Conservation (phyloP, 2,888 invertebrate genomes). For the Osedax fenrisi region DNA sequence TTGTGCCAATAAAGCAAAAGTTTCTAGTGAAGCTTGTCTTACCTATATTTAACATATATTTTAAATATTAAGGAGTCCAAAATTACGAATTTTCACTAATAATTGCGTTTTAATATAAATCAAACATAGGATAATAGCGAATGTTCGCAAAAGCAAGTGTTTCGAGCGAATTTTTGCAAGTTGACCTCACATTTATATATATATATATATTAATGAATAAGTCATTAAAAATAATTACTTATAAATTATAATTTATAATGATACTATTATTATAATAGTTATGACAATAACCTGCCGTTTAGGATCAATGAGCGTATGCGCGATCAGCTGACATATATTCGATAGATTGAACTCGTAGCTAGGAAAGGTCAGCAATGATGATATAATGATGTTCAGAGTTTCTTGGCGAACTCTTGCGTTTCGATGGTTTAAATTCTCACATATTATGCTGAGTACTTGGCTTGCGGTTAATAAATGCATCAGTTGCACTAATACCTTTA, state of each 20-base stretch:
- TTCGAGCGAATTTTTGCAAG: too few species aligned
- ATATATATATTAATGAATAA: too few species aligned
- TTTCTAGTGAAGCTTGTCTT: conserved; percentile 67
- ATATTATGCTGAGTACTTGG: conserved; percentile 54
- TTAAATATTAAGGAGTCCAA: too few species aligned
- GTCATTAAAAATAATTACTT: too few species aligned
- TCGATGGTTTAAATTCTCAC: conserved; percentile 52
- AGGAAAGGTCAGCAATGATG: conserved; percentile 66
- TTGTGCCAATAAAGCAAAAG: conserved; percentile 66
- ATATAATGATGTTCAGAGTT: conserved; percentile 65
- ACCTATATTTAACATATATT: too few species aligned
- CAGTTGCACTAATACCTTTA: conserved; percentile 50
- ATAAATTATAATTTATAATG: too few species aligned
- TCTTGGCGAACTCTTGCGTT: conserved; percentile 61
- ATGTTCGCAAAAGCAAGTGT: too few species aligned
- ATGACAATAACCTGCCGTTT: conserved; percentile 56
- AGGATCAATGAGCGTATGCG: conserved; percentile 55
- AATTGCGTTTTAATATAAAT: too few species aligned
- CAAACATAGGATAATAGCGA: too few species aligned
- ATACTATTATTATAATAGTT: too few species aligned
- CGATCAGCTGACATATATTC: conserved; percentile 51
- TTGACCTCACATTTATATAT: too few species aligned
- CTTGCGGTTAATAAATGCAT: conserved; percentile 55
- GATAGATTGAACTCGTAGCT: conserved; percentile 62
- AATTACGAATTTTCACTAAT: too few species aligned